Percentiles rank a stretch among this genome's conserved stretches.
Evolutionary conservation across 92 coral and sea anemone genomes (phyloP).

Genomic region (Porites rus): DNA sequence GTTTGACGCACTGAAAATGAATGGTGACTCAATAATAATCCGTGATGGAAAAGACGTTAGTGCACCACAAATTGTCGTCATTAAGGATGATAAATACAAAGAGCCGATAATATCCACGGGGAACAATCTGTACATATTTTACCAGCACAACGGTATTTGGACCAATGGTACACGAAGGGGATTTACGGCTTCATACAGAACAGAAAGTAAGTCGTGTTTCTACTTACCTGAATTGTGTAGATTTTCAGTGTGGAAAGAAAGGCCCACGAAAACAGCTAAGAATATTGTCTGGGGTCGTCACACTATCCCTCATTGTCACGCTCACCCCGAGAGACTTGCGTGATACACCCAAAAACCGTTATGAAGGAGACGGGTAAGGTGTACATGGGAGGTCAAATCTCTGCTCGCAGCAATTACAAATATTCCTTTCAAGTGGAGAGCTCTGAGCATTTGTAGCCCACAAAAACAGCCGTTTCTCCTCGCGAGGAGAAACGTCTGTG

Average conservation of each 20-base stretch:
- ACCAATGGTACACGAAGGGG: constrained; percentile 81
- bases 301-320: too few relatives aligned
- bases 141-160: constrained; percentile 85
- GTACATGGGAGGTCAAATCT: too few relatives aligned
- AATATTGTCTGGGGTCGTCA: too few relatives aligned
- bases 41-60: constrained; percentile 86
- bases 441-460: too few relatives aligned
- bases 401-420: background rate
- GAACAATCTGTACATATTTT: constrained; percentile 74
- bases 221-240: too few relatives aligned
- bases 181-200: constrained; percentile 82
- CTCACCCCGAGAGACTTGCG: too few relatives aligned
- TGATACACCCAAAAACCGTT: too few relatives aligned
- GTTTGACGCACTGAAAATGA: constrained; percentile 89
- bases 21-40: constrained; percentile 81
- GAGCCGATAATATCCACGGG: constrained; percentile 65
- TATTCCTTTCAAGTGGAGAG: too few relatives aligned
- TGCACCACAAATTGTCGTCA: constrained; percentile 73
- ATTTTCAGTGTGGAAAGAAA: too few relatives aligned
- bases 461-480: too few relatives aligned
- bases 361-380: background rate
- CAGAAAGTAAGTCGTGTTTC: constrained; percentile 26
- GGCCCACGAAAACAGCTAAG: too few relatives aligned
- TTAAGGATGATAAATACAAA: constrained; percentile 59
- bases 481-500: too few relatives aligned